Evolutionary conservation across 2,888 invertebrate species (phyloP), one percentile per base, ranked within the genome.

Genomic region (Biston stratarius): DNA sequence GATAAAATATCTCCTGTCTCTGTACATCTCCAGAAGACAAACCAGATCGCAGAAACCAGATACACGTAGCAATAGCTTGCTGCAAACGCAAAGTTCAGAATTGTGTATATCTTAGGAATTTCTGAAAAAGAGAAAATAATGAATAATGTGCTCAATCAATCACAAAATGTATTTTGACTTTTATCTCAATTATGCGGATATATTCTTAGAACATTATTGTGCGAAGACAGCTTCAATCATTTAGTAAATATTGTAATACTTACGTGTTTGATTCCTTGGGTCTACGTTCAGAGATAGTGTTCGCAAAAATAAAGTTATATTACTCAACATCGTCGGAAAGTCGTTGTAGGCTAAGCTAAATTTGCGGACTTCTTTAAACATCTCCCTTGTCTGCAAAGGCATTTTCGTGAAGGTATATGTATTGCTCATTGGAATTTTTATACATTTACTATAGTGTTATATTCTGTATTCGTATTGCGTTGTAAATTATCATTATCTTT

Each of bases 281-380:
- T 86, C 83, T 42, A 87, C 74, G 64, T 84, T 83, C 0, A 88
- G 75, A 0, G 82, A 77, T 5, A 86, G 64, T 0, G 69, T 61
- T 48, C 84, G 69, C 15, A 87, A 72, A 65, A 88, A 64, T 10
- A 69, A 45, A 5, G 78, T 75, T 0, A 83, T 74, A 59, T 88
- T 87, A 60, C 75, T 77, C 7, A 87, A 11, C 82, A 87, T 84
- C 0, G 83, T 84, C 0, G 84, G 79, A 10, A 88, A 73, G 51
- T 86, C 84, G 55, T 83, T 82, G 60, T 81, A 76, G 3, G 71
- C 69, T 65, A 83, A 47, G 0, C 83, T 80, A 49, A 81, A 85
- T 61, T 78, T 80, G 8, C 67, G 68, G 1, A 69, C 9, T 12
- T 15, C 40, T 40, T 38, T 15, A 11, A 45, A 36, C 47, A 61